Evolutionary conservation across 2,888 invertebrate genomes (phyloP).

Genomic region (Acronicta aceris): DNA sequence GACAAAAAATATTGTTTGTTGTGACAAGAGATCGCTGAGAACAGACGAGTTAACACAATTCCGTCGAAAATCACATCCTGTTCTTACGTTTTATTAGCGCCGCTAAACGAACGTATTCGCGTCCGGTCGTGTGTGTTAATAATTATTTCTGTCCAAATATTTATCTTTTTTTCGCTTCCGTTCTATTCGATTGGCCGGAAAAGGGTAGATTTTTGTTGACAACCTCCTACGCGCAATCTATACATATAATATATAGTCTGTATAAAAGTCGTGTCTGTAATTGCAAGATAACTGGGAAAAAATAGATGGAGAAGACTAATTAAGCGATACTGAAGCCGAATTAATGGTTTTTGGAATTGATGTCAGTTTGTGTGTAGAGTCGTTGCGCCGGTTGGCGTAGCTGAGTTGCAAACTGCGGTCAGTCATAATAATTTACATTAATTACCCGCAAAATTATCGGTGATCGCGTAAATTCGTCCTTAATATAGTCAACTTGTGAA

Average conservation of each 20-base stretch:
- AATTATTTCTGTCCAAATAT: slow-evolving; percentile 88
- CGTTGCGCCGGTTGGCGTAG: no score
- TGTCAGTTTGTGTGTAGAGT: no score
- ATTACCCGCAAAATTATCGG: no score
- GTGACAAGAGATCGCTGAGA: slow-evolving; percentile 80
- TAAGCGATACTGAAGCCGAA: no score
- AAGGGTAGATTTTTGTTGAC: slow-evolving; percentile 76
- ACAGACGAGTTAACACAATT: slow-evolving; percentile 82
- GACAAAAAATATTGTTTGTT: slow-evolving; percentile 68
- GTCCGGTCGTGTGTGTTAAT: slow-evolving; percentile 77
- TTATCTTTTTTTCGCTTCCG: slow-evolving; percentile 85
- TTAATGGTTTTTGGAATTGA: no score
- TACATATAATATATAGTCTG: background rate
- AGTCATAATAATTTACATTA: no score
- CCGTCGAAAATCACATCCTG: slow-evolving; percentile 86
- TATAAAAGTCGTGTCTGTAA: no score
- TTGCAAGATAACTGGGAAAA: no score
- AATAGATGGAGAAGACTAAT: no score
- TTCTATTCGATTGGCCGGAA: slow-evolving; percentile 75
- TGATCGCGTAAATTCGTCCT: no score
- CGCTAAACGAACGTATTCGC: slow-evolving; percentile 77
- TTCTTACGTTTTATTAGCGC: slow-evolving; percentile 82
- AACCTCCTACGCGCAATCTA: slow-evolving; percentile 61
- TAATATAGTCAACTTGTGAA: no score
- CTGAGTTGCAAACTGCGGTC: no score